Evolutionary conservation across 2,888 invertebrate species (phyloP).

Genomic region (Yponomeuta sedellus): DNA sequence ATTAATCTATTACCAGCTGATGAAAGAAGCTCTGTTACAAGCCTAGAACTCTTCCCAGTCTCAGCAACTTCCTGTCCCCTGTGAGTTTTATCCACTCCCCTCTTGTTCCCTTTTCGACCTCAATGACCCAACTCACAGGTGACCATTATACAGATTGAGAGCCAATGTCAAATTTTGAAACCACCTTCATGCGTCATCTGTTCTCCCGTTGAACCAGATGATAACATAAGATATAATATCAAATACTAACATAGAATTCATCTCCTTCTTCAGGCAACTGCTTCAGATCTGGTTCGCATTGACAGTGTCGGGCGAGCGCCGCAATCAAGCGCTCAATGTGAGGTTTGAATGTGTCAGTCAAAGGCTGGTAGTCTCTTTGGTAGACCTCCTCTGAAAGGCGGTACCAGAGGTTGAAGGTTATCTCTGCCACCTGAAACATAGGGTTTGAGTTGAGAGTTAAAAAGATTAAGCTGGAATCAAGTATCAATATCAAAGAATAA

Average conservation of each 20-base stretch:
- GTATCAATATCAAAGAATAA: no score
- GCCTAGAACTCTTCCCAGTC: no score
- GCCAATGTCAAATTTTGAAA: no score
- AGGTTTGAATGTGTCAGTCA: conserved; percentile 91
- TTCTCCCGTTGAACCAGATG: no score
- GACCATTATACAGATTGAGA: no score
- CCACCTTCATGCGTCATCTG: no score
- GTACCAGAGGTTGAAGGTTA: conserved; percentile 98
- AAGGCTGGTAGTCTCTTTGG: conserved; percentile 86
- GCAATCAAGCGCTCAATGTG: conserved; percentile 93
- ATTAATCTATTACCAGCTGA: no score
- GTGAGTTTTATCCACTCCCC: no score
- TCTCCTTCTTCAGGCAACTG: conserved; percentile 89
- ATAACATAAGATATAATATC: not conserved
- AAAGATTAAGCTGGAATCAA: not conserved
- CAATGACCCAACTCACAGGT: no score
- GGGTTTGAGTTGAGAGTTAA: not conserved
- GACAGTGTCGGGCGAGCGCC: conserved; percentile 93
- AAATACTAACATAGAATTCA: conserved; percentile 81
- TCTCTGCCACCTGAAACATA: conserved; percentile 78
- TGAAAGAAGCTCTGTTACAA: no score
- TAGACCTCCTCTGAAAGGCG: conserved; percentile 95
- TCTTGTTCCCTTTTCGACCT: no score
- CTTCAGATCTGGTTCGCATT: conserved; percentile 96
- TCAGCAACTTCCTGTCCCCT: no score